Conservation (phyloP, 2,113 vertebrate species). For the Sardina pilchardus region DNA sequence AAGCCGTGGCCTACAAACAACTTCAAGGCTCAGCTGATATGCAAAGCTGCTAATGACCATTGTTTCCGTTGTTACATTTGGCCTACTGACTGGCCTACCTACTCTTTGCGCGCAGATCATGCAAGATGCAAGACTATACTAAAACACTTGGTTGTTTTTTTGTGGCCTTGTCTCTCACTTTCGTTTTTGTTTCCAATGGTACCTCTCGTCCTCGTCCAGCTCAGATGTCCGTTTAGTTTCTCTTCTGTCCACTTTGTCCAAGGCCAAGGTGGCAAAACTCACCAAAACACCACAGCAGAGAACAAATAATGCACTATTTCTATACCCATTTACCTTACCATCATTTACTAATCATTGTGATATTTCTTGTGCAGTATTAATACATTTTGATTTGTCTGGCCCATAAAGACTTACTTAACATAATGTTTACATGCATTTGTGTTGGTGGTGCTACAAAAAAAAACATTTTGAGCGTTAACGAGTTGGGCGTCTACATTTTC, state of each 20-base stretch:
- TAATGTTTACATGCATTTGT: background rate
- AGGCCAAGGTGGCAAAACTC: background rate
- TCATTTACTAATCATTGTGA: background rate
- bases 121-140: background rate
- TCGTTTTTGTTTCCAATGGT: background rate
- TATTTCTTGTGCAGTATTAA: background rate
- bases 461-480: background rate
- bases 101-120: background rate
- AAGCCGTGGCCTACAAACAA: background rate
- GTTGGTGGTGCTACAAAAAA: background rate
- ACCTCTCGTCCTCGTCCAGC: background rate
- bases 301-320: no score
- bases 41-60: background rate
- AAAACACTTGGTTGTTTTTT: no score
- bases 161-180: background rate
- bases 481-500: background rate
- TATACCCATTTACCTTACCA: background rate
- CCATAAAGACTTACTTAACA: background rate
- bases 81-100: background rate
- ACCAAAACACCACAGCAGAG: background rate
- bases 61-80: background rate
- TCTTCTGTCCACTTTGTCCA: background rate
- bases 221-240: background rate
- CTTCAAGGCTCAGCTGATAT: background rate
- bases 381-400: background rate